phyloP scores from a whole-genome alignment of 2,888 invertebrate species.

The Thyatira batis region DNA sequence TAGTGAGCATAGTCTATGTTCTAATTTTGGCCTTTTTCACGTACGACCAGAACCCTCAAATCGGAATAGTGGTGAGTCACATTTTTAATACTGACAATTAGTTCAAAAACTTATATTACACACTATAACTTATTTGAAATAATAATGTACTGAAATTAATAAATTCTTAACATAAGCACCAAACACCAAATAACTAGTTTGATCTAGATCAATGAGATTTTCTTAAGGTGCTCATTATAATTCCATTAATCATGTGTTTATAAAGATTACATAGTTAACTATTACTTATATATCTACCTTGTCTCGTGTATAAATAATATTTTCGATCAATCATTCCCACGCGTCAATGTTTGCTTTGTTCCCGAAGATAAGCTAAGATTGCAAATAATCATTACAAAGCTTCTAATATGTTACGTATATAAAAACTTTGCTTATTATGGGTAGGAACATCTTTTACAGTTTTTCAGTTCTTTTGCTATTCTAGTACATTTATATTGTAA shows the following conservation, averaged over 20 bases:
- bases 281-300: background rate
- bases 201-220: background rate
- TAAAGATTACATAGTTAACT: conserved; percentile 5
- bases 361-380: background rate
- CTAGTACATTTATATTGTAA: no score
- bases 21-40: conserved; percentile 65
- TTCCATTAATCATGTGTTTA: conserved; percentile 5
- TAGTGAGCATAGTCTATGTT: conserved; percentile 86
- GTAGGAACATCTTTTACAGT: no score
- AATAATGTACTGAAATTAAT: background rate
- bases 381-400: background rate
- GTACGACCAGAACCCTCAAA: conserved; percentile 52
- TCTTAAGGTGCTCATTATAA: background rate
- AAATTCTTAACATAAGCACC: no score
- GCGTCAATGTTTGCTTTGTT: background rate
- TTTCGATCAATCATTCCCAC: background rate
- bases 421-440: no score
- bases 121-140: no score
- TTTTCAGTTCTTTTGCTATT: no score
- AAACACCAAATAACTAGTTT: background rate
- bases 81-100: no score
- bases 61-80: conserved; percentile 67
- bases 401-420: no score
- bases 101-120: no score
- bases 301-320: background rate